phyloP scores from a whole-genome alignment of 2,888 invertebrate species.

The Coelopa pilipes region DNA sequence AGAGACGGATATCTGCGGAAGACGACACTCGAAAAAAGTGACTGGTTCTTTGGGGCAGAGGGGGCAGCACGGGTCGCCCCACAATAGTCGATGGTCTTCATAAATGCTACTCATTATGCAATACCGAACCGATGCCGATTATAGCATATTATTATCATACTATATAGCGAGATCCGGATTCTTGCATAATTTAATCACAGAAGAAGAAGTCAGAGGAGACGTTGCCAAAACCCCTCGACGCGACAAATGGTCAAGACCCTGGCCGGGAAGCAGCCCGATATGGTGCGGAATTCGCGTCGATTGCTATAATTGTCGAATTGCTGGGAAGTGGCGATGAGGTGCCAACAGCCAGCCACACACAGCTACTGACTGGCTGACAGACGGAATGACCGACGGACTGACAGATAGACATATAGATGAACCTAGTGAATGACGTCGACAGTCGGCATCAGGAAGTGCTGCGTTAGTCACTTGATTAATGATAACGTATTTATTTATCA shows the following conservation, averaged over 20 bases:
- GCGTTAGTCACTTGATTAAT: background rate
- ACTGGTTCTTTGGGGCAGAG: constrained; percentile 5
- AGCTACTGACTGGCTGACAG: too few relatives aligned
- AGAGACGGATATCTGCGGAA: constrained; percentile 19
- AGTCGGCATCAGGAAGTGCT: background rate
- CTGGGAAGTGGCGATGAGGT: too few relatives aligned
- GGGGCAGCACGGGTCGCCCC: too few relatives aligned
- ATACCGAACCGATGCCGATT: background rate
- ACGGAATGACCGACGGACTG: too few relatives aligned
- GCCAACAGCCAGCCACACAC: too few relatives aligned
- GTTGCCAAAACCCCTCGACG: too few relatives aligned
- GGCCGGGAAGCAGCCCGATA: background rate
- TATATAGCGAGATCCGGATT: constrained; percentile 13
- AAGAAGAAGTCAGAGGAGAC: background rate
- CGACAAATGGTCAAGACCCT: too few relatives aligned
- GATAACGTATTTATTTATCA: background rate
- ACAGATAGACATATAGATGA: too few relatives aligned
- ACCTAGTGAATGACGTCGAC: too few relatives aligned
- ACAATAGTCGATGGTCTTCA: background rate
- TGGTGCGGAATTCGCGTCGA: background rate
- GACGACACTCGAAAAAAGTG: background rate
- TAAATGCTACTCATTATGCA: background rate
- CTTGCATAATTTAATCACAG: constrained; percentile 14
- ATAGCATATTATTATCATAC: constrained; percentile 4
- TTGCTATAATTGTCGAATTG: too few relatives aligned